Evolutionary conservation across 1,140 invertebrate species (phyloP).

Genomic region (Formica exsecta): DNA sequence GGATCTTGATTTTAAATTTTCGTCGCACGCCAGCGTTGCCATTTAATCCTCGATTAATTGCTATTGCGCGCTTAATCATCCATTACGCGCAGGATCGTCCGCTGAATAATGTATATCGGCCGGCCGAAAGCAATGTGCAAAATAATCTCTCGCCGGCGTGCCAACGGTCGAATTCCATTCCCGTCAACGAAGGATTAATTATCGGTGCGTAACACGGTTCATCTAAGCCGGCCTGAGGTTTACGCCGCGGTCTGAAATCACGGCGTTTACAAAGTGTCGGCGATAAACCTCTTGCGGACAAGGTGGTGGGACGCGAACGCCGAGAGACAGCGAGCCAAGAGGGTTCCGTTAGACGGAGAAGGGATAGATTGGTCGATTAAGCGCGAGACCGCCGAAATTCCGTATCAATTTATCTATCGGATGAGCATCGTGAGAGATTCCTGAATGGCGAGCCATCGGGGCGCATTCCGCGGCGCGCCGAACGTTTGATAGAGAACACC

Average conservation of each 20-base stretch:
- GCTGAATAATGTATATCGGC: slow-evolving; percentile 29
- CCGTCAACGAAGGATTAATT: slow-evolving; percentile 70
- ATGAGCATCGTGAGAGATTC: slow-evolving; percentile 56
- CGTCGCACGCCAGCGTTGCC: background rate
- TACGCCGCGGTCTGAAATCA: slow-evolving; percentile 57
- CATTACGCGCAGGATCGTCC: slow-evolving; percentile 31
- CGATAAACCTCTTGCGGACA: slow-evolving; percentile 76
- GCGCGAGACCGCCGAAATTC: slow-evolving; percentile 80
- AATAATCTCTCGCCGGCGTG: slow-evolving; percentile 35
- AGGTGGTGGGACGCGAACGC: slow-evolving; percentile 53
- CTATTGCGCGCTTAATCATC: slow-evolving; percentile 20
- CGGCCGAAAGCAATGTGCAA: slow-evolving; percentile 46
- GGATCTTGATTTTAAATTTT: slow-evolving; percentile 38
- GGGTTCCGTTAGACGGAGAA: slow-evolving; percentile 55
- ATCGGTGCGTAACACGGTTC: slow-evolving; percentile 59
- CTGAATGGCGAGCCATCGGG: slow-evolving; percentile 61
- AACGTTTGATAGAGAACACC: slow-evolving; percentile 82
- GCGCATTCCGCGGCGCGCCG: slow-evolving; percentile 77
- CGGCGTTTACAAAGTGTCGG: slow-evolving; percentile 68
- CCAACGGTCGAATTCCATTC: slow-evolving; percentile 53
- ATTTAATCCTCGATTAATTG: slow-evolving; percentile 59
- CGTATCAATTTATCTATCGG: slow-evolving; percentile 82
- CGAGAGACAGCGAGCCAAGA: slow-evolving; percentile 39
- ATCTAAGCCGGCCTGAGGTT: slow-evolving; percentile 66
- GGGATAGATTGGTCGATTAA: slow-evolving; percentile 74